phyloP scores from a whole-genome alignment of 2,888 invertebrate genomes.

The Vannuccia rotundouncinata region DNA sequence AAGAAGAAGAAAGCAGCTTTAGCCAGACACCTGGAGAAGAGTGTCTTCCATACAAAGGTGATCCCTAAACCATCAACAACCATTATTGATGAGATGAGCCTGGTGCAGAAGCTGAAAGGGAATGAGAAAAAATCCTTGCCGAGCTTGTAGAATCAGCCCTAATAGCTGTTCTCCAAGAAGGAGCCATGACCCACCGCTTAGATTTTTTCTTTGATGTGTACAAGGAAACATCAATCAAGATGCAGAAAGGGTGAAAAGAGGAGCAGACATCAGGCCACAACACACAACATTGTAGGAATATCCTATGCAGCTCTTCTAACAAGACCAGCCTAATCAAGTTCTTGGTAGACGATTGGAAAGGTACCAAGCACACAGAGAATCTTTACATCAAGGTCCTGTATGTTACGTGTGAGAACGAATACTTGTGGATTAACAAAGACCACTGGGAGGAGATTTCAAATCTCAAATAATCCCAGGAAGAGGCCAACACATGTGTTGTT shows the following conservation, averaged over 20 bases:
- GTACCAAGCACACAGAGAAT: conserved; percentile 2
- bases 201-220: conserved; percentile 42
- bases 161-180: conserved; percentile 35
- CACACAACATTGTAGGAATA: conserved; percentile 5
- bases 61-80: conserved; percentile 38
- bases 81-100: conserved; percentile 36
- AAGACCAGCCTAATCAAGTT: conserved; percentile 40
- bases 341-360: conserved; percentile 39
- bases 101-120: conserved; percentile 34
- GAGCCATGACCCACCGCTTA: conserved; percentile 37
- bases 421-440: conserved; percentile 37
- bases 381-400: conserved; percentile 37
- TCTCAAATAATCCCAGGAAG: conserved; percentile 41
- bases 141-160: conserved; percentile 37
- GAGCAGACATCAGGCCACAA: conserved; percentile 26
- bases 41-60: conserved; percentile 31
- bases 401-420: conserved; percentile 41
- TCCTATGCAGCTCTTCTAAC: conserved; percentile 22
- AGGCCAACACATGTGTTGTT: conserved; percentile 41
- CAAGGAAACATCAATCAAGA: conserved; percentile 41
- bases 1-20: conserved; percentile 39
- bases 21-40: conserved; percentile 7
- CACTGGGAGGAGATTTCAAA: conserved; percentile 32
- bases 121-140: conserved; percentile 40
- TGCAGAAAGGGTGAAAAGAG: conserved; percentile 39